Percentiles rank a stretch among this genome's conserved stretches.
Conservation (phyloP, 2,113 vertebrate genomes). For the Podilymbus podiceps region DNA sequence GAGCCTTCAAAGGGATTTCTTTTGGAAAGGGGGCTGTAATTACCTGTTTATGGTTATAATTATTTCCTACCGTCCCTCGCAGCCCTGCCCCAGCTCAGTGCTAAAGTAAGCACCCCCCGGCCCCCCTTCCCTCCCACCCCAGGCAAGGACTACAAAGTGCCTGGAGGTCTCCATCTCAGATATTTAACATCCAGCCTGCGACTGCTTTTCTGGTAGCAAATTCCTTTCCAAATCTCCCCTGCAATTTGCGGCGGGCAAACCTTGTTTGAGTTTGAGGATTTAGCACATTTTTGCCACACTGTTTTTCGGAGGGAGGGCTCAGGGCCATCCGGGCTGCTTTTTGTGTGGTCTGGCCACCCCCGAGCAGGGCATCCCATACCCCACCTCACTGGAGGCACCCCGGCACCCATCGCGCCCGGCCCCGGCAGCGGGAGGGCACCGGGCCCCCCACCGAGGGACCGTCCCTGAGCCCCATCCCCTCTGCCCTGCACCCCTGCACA, state of each 20-base stretch:
- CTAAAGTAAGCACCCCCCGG: background rate
- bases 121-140: background rate
- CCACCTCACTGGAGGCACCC: background rate
- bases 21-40: background rate
- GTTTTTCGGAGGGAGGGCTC: background rate
- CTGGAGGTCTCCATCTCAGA: background rate
- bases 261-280: constrained; percentile 46
- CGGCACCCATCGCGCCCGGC: background rate
- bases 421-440: background rate
- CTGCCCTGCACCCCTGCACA: background rate
- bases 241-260: constrained; percentile 56
- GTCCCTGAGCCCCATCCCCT: fast-evolving
- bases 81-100: background rate
- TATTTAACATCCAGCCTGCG: constrained; percentile 24
- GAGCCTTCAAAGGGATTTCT: background rate
- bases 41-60: background rate
- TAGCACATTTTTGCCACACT: constrained; percentile 32
- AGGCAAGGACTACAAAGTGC: background rate
- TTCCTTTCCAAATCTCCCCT: constrained; percentile 48
- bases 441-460: fast-evolving
- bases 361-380: background rate
- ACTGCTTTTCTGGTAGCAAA: constrained; percentile 33
- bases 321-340: fast-evolving
- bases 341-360: constrained; percentile 57
- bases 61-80: background rate